Percentiles rank a stretch among this genome's conserved stretches.
Evolutionary conservation across 2,113 vertebrate genomes (phyloP).

Genomic region (Crotalus tigris): DNA sequence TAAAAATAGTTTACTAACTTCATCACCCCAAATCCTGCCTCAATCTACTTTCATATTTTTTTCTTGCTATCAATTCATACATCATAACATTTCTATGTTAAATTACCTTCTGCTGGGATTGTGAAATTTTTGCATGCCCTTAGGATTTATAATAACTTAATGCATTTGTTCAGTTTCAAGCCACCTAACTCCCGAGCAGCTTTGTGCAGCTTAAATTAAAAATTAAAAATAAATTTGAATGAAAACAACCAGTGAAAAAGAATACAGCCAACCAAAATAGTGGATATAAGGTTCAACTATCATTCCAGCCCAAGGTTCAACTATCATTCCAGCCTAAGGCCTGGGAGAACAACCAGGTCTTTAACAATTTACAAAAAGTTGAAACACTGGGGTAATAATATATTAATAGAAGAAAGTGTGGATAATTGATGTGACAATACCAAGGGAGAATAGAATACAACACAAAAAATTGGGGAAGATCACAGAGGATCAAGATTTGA

Average conservation of each 20-base stretch:
- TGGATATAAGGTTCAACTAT: background rate
- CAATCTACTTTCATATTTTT: background rate
- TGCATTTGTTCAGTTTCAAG: background rate
- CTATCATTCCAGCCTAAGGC: background rate
- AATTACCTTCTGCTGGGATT: background rate
- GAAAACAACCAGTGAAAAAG: background rate
- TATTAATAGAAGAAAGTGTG: background rate
- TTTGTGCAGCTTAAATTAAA: background rate
- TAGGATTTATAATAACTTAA: background rate
- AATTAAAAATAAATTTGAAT: background rate
- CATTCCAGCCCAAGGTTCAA: background rate
- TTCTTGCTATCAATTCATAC: background rate
- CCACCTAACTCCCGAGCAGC: background rate
- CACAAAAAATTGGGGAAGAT: background rate
- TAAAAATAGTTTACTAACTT: background rate
- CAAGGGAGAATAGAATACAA: background rate
- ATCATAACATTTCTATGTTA: background rate
- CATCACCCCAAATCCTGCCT: background rate
- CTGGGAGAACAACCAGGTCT: background rate
- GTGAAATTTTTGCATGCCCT: background rate
- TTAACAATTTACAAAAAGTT: background rate
- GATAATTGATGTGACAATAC: background rate
- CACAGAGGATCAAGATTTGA: background rate
- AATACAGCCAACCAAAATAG: background rate
- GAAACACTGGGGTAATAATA: background rate